Evolutionary conservation across 1,140 invertebrate genomes (phyloP).

Genomic region (Akabosia matsudoensis): DNA sequence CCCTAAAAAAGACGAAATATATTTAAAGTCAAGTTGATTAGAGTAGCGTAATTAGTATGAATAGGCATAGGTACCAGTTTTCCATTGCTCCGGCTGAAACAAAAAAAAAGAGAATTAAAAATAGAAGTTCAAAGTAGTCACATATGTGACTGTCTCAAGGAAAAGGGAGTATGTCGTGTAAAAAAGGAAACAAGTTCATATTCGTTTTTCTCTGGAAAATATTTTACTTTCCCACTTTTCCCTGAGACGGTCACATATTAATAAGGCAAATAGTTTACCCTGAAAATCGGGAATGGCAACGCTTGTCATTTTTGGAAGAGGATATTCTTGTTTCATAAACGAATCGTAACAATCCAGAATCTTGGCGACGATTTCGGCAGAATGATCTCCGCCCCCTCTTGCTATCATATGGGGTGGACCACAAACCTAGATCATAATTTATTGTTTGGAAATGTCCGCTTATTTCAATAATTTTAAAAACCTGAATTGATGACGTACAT

Average conservation of each 20-base stretch:
- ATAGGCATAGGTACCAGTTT: slow-evolving; percentile 48
- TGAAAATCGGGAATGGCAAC: slow-evolving; percentile 87
- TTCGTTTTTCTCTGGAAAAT: too few species aligned
- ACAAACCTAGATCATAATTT: slow-evolving; percentile 51
- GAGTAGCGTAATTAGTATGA: too few species aligned
- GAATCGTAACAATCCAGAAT: slow-evolving; percentile 87
- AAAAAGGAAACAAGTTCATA: too few species aligned
- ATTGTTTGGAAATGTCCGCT: background rate
- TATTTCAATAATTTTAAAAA: background rate
- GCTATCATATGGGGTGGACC: slow-evolving; percentile 72
- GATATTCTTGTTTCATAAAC: slow-evolving; percentile 91
- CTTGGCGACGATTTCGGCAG: slow-evolving; percentile 78
- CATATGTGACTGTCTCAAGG: too few species aligned
- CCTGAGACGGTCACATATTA: too few species aligned
- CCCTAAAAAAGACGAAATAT: background rate
- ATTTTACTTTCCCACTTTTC: too few species aligned
- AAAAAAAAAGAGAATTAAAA: too few species aligned
- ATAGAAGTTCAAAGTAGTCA: slow-evolving; percentile 42
- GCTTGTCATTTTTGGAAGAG: slow-evolving; percentile 90
- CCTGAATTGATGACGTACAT: slow-evolving; percentile 19
- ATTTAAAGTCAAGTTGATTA: too few species aligned
- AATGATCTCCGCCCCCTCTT: slow-evolving; percentile 84
- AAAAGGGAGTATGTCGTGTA: slow-evolving; percentile 33
- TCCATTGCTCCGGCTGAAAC: slow-evolving; percentile 57
- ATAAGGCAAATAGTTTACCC: slow-evolving; percentile 42